These are phyloP conservation scores for Rhodinocichla rosea DNA, from an alignment of 2,113 vertebrate species.

Conservation along the genomic window DNA sequence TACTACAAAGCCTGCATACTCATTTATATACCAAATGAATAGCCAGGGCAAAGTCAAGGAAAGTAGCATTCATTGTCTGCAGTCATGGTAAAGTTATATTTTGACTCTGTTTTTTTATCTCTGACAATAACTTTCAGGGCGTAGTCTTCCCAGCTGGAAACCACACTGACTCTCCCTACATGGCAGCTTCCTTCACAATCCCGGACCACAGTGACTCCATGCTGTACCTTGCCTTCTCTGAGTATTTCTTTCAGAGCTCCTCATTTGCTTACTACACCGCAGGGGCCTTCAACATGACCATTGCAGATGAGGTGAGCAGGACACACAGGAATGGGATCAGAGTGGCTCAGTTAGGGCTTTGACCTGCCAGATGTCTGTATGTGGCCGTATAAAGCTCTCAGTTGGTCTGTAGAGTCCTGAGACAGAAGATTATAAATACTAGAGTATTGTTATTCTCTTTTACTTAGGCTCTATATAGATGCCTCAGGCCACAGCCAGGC, in stretches of 20 bases:
- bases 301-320: slow-evolving; percentile 67
- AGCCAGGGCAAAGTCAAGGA: neutral
- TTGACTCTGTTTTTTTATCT: neutral
- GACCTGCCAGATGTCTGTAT: neutral
- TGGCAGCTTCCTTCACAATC: slow-evolving; percentile 45
- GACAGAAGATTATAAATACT: neutral
- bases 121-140: slow-evolving; percentile 47
- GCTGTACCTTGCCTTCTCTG: slow-evolving; percentile 69
- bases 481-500: neutral
- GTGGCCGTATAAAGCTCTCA: neutral
- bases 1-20: neutral
- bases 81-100: neutral
- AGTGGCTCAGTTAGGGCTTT: neutral
- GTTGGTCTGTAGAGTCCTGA: neutral
- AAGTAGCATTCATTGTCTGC: neutral
- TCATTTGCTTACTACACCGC: slow-evolving; percentile 64
- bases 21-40: neutral
- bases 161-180: neutral
- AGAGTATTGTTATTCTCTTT: neutral
- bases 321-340: neutral
- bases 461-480: neutral
- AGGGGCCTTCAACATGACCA: slow-evolving; percentile 63
- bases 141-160: slow-evolving; percentile 51
- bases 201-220: slow-evolving; percentile 50
- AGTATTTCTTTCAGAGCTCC: slow-evolving; percentile 69